Base-by-base conservation (phyloP, 2,797 vertebrate species). In the Sebastes flavidus region DNA sequence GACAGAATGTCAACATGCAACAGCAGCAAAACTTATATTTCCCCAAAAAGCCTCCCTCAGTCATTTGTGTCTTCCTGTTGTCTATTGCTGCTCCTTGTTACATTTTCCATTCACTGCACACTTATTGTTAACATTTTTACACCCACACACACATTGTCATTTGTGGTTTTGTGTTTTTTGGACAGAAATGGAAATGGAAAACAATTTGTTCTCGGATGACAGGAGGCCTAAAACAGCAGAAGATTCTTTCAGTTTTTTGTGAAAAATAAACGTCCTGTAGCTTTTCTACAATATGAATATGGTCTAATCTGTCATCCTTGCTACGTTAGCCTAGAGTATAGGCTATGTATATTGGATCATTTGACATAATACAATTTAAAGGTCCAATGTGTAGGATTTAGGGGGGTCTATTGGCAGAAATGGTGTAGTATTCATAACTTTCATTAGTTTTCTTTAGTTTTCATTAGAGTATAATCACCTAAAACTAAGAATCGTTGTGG, bases 1-100 rank as follows among this genome's bases (percentile, higher is more conserved):
- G 71, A 66, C 65, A 84, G 58, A 86, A 86, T 79, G 83, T 82
- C 88, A 86, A 80, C 79, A 81, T 30, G 72, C 74, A 72, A 38
- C 68, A 78, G 34, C 20, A 10, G 60, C 63, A 84, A 24, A 77
- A 83, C 72, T 55, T 79, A 22, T 58, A 79, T 59, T 46, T 80
- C 22, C 36, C 66, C 22, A 59, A 83, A 87, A 81, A 36, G 29
- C 36, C 49, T 62, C 49, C 25, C 65, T 82, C 24, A 3, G 27
- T 49, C 16, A 6, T 78, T 76, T 79, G 34, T 63, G 71, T 72
- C 58, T 54, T 52, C 60, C 52, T 49, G 22, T 67, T 80, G 72
- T 84, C 36, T 71, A 2, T 36, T 63, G 55, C 54, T 62, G 49
- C 38, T 11, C 61, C 34, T 61, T 54, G 55, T 79, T 80, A 30